phyloP scores from a whole-genome alignment of 2,888 invertebrate genomes.

The Mechanitis mazaeus region DNA sequence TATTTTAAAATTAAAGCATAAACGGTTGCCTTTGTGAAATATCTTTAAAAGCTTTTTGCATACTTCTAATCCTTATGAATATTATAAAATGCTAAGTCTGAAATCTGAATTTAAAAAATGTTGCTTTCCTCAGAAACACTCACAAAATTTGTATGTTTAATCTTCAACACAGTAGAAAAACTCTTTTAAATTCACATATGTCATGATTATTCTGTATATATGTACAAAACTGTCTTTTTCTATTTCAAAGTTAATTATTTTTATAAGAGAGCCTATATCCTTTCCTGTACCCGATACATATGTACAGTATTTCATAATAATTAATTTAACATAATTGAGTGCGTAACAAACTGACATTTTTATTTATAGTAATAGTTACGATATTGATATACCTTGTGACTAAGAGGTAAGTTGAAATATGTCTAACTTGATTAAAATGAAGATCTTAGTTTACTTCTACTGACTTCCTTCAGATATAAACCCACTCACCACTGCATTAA shows the following conservation, averaged over 20 bases:
- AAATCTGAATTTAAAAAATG: constrained; percentile 10
- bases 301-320: no score
- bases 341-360: no score
- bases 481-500: constrained; percentile 23
- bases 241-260: no score
- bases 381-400: constrained; percentile 13
- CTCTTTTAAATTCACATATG: no score
- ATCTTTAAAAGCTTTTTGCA: constrained; percentile 18
- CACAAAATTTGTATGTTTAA: constrained; percentile 5
- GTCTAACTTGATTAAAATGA: constrained; percentile 8
- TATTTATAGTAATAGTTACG: no score
- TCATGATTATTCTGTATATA: no score
- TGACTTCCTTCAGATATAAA: constrained; percentile 11
- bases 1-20: constrained; percentile 18
- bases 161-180: no score
- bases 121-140: constrained; percentile 25
- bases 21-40: constrained; percentile 19
- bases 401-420: constrained; percentile 14
- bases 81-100: constrained; percentile 30
- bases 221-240: no score
- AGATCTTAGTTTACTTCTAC: constrained; percentile 3
- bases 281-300: no score
- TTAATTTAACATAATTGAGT: no score
- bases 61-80: constrained; percentile 28
- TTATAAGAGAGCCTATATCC: no score